These are phyloP conservation scores for Belonocnema kinseyi DNA, from an alignment of 1,140 invertebrate species.

Conservation along the genomic window DNA sequence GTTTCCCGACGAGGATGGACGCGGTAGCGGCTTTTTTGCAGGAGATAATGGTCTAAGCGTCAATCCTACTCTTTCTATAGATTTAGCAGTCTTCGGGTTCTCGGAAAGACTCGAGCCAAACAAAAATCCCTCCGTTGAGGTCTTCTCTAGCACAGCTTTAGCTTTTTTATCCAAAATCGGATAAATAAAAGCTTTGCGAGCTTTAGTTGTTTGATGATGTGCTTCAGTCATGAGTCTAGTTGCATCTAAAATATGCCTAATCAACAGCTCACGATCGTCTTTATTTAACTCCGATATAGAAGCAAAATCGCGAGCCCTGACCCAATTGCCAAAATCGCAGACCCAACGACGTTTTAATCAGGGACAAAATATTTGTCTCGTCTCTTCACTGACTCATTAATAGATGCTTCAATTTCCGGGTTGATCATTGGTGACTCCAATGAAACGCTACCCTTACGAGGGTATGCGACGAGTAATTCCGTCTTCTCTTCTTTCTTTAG, in stretches of 20 bases:
- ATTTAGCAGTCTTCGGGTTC: too few relatives aligned
- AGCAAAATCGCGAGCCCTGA: conserved; percentile 34
- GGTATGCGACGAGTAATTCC: conserved; percentile 31
- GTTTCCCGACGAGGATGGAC: too few relatives aligned
- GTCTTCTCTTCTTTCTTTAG: conserved; percentile 25
- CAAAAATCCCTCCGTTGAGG: too few relatives aligned
- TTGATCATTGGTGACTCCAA: conserved; percentile 42
- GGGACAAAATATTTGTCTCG: conserved; percentile 41
- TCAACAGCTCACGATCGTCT: conserved; percentile 13
- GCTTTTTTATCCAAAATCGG: too few relatives aligned
- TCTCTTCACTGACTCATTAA: conserved; percentile 32
- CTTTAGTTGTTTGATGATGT: too few relatives aligned
- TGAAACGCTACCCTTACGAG: conserved; percentile 10
- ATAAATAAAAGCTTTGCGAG: too few relatives aligned
- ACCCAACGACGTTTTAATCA: conserved; percentile 39
- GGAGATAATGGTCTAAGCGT: too few relatives aligned
- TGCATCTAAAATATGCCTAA: conserved; percentile 38
- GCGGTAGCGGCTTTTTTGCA: too few relatives aligned
- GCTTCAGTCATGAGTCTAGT: background rate
- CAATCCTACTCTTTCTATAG: too few relatives aligned
- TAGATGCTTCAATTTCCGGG: conserved; percentile 33
- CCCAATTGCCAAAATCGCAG: conserved; percentile 41
- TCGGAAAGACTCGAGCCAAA: too few relatives aligned
- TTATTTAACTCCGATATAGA: background rate
- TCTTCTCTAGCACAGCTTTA: too few relatives aligned